Base-by-base conservation (phyloP, 2,888 invertebrate genomes). In the Heliconius cydno region DNA sequence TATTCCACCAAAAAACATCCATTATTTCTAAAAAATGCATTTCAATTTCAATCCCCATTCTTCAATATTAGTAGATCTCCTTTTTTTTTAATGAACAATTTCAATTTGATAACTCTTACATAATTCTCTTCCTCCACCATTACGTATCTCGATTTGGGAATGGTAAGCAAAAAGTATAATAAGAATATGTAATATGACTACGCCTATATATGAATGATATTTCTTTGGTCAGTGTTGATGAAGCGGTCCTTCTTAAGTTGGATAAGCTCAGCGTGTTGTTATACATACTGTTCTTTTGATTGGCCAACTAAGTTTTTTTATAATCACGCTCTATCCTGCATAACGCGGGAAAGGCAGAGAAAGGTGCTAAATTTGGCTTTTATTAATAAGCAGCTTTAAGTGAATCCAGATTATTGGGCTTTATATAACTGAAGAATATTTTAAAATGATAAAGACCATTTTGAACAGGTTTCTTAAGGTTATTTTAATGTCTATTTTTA, bases 221-320 rank as follows among this genome's bases (percentile, higher is more conserved):
- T 68, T 70, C 52, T 74, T 79, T 79, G 74, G 74, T 75, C 78
- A 74, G 57, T 79, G 74, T 66, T 57, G 63, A 63, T 65, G 72
- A 66, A 73, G 73, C 70, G 76, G 80, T 52, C 74, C 80, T 76
- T 71, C 75, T 79, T 77, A 78, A 71, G 73, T 78, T 82, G 81
- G 78, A 63, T 75, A 38, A 46, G 74, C 57, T 78, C 52, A 74
- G 34, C 74, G 73, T 79, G 73, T 81, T 73, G 22, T 38, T 46
- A 57, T 34, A 82, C 79, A 82, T 75, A 82, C 80, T 9, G 79
- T 1, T 38, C 34, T 70, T 6, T 60, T 30, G 68, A 19, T 46
- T 67, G 34, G 22, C 28, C 15, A 57, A 68, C n/a, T n/a, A 60
- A 60, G 60, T 10, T 60, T 60, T 60, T 60, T 52, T 52, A 9